These are phyloP conservation scores for Terrapene triunguis DNA, from an alignment of 2,113 vertebrate species.

Conservation along the genomic window DNA sequence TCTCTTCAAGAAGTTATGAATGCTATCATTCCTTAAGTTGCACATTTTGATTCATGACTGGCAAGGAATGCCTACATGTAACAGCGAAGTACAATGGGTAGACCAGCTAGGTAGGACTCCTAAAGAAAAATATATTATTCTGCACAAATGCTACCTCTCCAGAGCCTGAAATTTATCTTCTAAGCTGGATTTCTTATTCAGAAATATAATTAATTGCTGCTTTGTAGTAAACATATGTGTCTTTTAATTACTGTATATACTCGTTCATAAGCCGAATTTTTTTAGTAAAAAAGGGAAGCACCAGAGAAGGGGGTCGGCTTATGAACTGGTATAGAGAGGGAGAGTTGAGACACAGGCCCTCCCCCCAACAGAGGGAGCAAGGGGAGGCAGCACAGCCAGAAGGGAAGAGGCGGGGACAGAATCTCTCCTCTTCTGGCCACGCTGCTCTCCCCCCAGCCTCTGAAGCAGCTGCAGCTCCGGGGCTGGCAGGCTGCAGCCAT, in stretches of 20 bases:
- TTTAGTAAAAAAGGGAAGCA: too few species aligned
- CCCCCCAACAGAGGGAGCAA: too few species aligned
- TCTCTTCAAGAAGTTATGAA: background rate
- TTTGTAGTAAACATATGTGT: conserved; percentile 4
- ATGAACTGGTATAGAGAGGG: too few species aligned
- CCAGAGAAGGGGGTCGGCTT: too few species aligned
- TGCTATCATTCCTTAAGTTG: background rate
- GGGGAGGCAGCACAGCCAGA: too few species aligned
- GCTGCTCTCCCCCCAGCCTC: too few species aligned
- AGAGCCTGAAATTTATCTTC: background rate
- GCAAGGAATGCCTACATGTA: background rate
- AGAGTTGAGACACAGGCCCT: too few species aligned
- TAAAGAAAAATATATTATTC: background rate
- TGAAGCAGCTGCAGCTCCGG: too few species aligned
- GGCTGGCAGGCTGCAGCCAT: too few species aligned
- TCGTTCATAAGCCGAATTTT: too few species aligned
- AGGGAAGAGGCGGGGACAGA: too few species aligned
- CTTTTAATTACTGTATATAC: background rate
- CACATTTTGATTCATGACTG: background rate
- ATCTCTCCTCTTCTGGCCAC: too few species aligned
- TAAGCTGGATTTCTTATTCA: background rate
- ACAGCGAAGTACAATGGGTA: background rate
- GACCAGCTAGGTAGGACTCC: background rate
- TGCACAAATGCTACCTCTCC: background rate
- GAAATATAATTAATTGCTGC: background rate